These are phyloP conservation scores for Morpho achilles DNA, from an alignment of 2,888 invertebrate species.

Conservation along the genomic window DNA sequence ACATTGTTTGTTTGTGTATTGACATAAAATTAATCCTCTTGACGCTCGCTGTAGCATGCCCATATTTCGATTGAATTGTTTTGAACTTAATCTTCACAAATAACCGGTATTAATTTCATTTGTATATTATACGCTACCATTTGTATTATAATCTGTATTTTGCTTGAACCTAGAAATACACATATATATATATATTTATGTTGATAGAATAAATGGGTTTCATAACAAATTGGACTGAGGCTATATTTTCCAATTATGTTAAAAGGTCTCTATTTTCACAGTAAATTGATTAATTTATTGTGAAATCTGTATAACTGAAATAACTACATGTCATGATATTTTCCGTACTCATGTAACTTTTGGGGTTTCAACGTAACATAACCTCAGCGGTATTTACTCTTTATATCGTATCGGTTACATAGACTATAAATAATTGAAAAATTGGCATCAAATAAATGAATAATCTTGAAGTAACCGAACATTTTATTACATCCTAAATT, in stretches of 20 bases:
- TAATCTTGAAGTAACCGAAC: too few species aligned
- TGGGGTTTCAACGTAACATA: too few species aligned
- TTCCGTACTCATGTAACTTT: too few species aligned
- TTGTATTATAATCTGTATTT: conserved; percentile 21
- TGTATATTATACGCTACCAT: conserved; percentile 30
- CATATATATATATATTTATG: neutral
- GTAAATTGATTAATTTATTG: conserved; percentile 10
- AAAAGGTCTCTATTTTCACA: conserved; percentile 7
- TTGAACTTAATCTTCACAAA: conserved; percentile 63
- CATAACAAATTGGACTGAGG: conserved; percentile 20
- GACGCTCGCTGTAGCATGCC: conserved; percentile 40
- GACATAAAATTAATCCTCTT: conserved; percentile 60
- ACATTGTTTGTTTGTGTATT: conserved; percentile 51
- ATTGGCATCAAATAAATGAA: too few species aligned
- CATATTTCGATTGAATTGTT: conserved; percentile 70
- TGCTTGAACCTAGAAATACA: too few species aligned
- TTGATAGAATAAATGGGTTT: conserved; percentile 18
- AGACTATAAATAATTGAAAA: too few species aligned
- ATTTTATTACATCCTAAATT: too few species aligned
- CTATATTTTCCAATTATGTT: conserved; percentile 14
- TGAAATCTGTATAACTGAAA: conserved; percentile 2
- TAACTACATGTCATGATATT: too few species aligned
- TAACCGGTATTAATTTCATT: conserved; percentile 57
- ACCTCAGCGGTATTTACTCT: too few species aligned
- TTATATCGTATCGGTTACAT: too few species aligned